Percentiles rank a stretch among this genome's conserved stretches.
These are phyloP conservation scores for Stramonita haemastoma DNA, from an alignment of 2,888 invertebrate species.

Conservation along the genomic window DNA sequence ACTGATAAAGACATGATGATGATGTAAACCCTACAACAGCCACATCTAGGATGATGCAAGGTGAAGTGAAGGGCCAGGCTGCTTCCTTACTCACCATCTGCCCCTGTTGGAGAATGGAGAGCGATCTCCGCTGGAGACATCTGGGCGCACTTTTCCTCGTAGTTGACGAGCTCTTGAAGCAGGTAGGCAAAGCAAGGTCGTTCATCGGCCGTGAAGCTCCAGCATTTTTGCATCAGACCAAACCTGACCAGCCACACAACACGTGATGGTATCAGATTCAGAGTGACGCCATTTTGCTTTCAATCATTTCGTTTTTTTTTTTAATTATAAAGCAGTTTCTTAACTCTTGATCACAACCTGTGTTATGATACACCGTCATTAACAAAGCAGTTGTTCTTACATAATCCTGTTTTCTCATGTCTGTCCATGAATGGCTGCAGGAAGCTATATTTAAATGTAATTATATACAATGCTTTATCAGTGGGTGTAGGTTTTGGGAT, in stretches of 20 bases:
- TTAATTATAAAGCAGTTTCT: too few species aligned
- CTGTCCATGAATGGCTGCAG: too few species aligned
- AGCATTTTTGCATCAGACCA: slow-evolving; percentile 90
- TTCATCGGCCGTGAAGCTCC: slow-evolving; percentile 89
- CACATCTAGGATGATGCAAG: too few species aligned
- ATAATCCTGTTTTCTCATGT: too few species aligned
- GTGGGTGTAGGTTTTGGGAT: too few species aligned
- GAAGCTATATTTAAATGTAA: too few species aligned
- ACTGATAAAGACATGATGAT: background rate
- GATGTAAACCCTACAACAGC: background rate
- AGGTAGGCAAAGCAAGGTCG: slow-evolving; percentile 87
- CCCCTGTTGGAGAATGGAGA: slow-evolving; percentile 55
- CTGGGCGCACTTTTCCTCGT: slow-evolving; percentile 64
- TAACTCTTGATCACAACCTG: too few species aligned
- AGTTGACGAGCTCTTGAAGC: slow-evolving; percentile 63
- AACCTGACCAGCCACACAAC: slow-evolving; percentile 81
- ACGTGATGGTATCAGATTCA: background rate
- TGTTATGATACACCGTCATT: too few species aligned
- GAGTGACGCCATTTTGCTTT: too few species aligned
- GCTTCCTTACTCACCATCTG: slow-evolving; percentile 57
- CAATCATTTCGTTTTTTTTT: too few species aligned
- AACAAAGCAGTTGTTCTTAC: too few species aligned
- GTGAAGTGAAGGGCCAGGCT: background rate
- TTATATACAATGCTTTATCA: too few species aligned
- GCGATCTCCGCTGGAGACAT: slow-evolving; percentile 63